A percentile compares a stretch with the other conserved stretches of the same genome.
These are phyloP conservation scores for Hycleus phaleratus DNA, from an alignment of 1,140 invertebrate species.

Conservation along the genomic window DNA sequence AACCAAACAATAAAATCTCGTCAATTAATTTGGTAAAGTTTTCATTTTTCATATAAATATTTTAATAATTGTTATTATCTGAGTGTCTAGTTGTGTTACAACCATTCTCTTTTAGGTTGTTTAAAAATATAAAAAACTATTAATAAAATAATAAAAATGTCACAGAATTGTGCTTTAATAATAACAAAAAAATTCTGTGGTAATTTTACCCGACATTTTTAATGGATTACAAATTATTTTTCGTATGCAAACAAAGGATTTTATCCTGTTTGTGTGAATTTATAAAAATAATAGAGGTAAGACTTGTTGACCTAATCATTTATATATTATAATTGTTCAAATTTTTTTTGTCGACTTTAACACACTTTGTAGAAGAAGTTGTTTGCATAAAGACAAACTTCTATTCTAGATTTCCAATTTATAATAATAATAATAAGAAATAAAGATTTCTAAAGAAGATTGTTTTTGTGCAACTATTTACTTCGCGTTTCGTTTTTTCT, in stretches of 20 bases:
- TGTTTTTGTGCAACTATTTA: too few species aligned
- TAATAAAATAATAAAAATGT: constrained; percentile 6
- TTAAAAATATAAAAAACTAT: constrained; percentile 11
- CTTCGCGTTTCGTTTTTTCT: too few species aligned
- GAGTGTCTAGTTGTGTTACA: constrained; percentile 13
- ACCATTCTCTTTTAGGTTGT: constrained; percentile 29
- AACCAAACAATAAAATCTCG: constrained; percentile 2
- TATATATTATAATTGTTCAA: neutral
- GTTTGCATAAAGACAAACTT: constrained; percentile 1
- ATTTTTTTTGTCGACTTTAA: neutral
- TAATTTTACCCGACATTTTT: constrained; percentile 12
- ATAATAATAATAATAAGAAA: too few species aligned
- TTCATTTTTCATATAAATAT: neutral
- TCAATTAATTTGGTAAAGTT: constrained; percentile 11
- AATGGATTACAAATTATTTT: constrained; percentile 16
- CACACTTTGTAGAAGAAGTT: neutral
- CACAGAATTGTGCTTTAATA: constrained; percentile 5
- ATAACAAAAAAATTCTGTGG: constrained; percentile 3
- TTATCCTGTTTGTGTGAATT: constrained; percentile 13
- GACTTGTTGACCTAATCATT: constrained; percentile 6
- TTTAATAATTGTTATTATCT: neutral
- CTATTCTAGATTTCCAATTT: too few species aligned
- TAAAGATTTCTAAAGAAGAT: too few species aligned
- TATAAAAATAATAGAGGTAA: constrained; percentile 10
- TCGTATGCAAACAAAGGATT: constrained; percentile 16